Base-by-base conservation (phyloP, 2,888 invertebrate species). In the Tipula unca region DNA sequence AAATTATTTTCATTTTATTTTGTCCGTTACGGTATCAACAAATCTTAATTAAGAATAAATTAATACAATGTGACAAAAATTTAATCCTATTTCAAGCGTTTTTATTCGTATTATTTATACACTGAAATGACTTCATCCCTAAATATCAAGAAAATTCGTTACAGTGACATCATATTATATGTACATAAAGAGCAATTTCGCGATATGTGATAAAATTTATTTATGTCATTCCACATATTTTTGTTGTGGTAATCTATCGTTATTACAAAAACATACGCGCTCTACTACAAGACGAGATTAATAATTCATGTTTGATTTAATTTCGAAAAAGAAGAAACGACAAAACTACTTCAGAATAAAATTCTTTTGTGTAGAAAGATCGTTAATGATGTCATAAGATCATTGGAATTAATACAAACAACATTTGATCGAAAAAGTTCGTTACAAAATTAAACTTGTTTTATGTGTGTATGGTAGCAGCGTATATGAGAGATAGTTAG, bases 361-460 rank as follows among this genome's bases (percentile, higher is more conserved):
- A 69, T 69, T 69, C 69, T 69, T 69, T 69, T 69, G 69, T 25
- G 10, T n/a, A 13, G 25, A 69, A 69, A 25, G 25, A 25, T 69
- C 69, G 69, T 69, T 69, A 69, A 69, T 69, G 69, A 69, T 69
- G 69, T 69, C 69, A 69, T 69, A 69, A 69, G 69, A 69, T 69
- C 69, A 69, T 69, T 69, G 69, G 13, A 69, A 69, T 20, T 69
- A 69, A 69, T 69, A 69, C 69, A 69, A 69, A 69, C 10, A 69
- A 25, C 25, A 25, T 10, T 69, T 69, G 8, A 69, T 69, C 25
- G 1, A 25, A 69, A 69, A 69, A 25, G 10, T 69, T 69, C 69
- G 69, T 69, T 69, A 69, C 25, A 69, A 69, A 69, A 25, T 69
- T 2, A 69, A 69, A 25, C 20, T 69, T 10, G 69, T 69, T 69